These are phyloP conservation scores for Bacillus rossius DNA, from an alignment of 1,140 invertebrate species.

Conservation along the genomic window DNA sequence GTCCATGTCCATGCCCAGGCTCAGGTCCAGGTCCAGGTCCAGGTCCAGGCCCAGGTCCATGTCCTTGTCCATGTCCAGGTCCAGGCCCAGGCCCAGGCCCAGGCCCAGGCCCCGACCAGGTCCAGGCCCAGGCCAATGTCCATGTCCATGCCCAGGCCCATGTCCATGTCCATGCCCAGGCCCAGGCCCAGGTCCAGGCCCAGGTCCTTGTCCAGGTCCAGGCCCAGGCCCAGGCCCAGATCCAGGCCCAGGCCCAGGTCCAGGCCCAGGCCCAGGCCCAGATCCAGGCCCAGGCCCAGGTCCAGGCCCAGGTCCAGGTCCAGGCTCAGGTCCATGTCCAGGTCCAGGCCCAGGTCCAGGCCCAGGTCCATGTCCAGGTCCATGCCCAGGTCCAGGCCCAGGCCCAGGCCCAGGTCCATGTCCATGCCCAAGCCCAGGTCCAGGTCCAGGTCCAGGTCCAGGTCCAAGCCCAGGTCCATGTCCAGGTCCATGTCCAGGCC, in stretches of 20 bases:
- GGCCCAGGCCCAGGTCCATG: neutral
- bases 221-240: conserved; percentile 2
- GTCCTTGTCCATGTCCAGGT: neutral
- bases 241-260: conserved; percentile 2
- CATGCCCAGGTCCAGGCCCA: neutral
- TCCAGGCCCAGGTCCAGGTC: conserved; percentile 1
- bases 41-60: neutral
- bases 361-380: neutral
- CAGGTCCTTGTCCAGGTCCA: neutral
- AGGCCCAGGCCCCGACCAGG: neutral
- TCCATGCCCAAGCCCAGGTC: neutral
- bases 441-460: neutral
- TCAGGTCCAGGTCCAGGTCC: neutral
- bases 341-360: neutral
- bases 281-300: neutral
- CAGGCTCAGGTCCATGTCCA: conserved; percentile 1
- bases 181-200: neutral
- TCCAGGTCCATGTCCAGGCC: conserved; percentile 1
- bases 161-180: neutral
- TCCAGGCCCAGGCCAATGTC: neutral
- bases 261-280: conserved; percentile 8
- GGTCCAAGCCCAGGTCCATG: neutral
- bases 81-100: neutral
- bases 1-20: no score
- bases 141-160: neutral